Conservation (phyloP, 2,113 vertebrate species). For the Steatornis caripensis region DNA sequence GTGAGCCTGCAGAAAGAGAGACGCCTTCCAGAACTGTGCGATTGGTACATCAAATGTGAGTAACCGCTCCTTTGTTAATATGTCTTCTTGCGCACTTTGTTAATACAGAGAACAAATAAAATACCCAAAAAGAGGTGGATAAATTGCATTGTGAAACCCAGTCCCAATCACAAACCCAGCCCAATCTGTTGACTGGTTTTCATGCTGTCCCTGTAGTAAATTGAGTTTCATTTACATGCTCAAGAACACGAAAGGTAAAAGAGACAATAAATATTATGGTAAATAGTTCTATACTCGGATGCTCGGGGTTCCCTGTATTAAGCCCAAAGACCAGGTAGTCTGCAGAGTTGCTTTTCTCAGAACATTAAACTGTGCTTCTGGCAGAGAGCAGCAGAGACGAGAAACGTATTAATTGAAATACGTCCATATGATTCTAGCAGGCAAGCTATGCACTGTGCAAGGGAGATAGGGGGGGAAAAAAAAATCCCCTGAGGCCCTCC, state of each 20-base stretch:
- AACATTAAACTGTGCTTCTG: background rate
- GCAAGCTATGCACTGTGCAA: background rate
- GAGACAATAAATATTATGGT: background rate
- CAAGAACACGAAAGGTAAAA: background rate
- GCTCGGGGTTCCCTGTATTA: background rate
- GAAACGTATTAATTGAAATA: background rate
- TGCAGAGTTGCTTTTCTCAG: background rate
- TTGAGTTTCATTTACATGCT: background rate
- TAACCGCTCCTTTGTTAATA: background rate
- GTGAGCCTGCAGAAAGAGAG: background rate
- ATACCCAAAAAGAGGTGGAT: background rate
- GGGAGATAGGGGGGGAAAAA: background rate
- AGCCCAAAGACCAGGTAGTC: background rate
- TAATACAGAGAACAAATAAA: background rate
- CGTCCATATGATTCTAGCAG: background rate
- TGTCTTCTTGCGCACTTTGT: background rate
- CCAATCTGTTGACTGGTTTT: background rate
- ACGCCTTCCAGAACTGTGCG: accelerated
- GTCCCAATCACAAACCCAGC: no score
- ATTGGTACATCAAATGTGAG: background rate
- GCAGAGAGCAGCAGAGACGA: background rate
- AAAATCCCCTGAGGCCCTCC: background rate
- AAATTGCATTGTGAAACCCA: background rate
- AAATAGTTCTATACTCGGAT: background rate
- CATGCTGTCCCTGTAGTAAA: background rate